phyloP scores from a whole-genome alignment of 2,797 vertebrate species.

The Cossypha polioptera region DNA sequence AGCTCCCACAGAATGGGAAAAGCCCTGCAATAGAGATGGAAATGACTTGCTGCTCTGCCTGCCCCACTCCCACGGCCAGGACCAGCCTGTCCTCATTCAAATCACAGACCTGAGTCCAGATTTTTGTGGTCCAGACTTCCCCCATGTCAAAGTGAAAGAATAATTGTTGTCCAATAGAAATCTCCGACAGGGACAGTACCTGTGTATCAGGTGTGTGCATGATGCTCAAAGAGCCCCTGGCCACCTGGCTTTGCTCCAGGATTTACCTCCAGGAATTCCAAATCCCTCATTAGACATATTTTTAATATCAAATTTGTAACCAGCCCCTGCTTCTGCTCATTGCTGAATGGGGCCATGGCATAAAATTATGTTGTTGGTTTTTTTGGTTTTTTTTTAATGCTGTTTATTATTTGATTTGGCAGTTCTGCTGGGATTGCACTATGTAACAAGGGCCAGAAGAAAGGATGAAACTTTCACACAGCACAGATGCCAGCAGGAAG shows the following conservation, averaged over 20 bases:
- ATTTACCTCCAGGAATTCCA: not conserved
- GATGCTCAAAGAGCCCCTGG: not conserved
- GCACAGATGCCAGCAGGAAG: not conserved
- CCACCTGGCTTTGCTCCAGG: not conserved
- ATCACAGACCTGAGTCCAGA: not conserved
- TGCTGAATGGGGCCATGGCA: not conserved
- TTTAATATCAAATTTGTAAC: not conserved
- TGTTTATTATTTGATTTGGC: not conserved
- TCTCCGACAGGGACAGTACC: not conserved
- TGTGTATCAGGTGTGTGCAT: not conserved
- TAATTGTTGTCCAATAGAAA: not conserved
- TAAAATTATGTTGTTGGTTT: not conserved
- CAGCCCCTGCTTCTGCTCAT: not conserved
- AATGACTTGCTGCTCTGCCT: not conserved
- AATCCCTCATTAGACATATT: not conserved
- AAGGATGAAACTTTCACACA: not conserved
- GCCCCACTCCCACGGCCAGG: not conserved
- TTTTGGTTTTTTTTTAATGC: not conserved
- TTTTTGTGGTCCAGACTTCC: not conserved
- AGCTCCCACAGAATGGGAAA: not conserved
- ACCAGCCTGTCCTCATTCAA: not conserved
- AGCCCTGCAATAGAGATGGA: constrained; percentile 2
- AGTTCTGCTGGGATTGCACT: not conserved
- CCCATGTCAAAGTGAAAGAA: not conserved
- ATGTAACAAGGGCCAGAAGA: not conserved